phyloP scores from a whole-genome alignment of 2,113 vertebrate species.

The Eptesicus fuscus region DNA sequence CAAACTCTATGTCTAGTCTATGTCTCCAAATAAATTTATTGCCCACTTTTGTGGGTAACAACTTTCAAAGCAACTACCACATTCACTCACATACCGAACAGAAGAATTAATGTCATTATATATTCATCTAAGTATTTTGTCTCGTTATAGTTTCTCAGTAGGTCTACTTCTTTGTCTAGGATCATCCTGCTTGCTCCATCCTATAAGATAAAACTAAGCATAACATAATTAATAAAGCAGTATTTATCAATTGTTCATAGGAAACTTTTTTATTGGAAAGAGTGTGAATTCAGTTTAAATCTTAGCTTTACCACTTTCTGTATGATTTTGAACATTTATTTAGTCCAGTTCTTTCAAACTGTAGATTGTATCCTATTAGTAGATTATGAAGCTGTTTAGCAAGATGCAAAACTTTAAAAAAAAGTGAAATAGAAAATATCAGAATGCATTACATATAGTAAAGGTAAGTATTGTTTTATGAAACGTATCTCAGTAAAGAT shows the following conservation, averaged over 20 bases:
- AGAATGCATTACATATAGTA: background rate
- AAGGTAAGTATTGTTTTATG: background rate
- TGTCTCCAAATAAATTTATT: slow-evolving; percentile 1
- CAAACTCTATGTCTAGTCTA: background rate
- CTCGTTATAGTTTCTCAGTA: background rate
- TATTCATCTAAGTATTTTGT: background rate
- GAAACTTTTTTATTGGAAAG: background rate
- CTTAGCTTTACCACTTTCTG: background rate
- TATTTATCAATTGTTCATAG: background rate
- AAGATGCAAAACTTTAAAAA: slow-evolving; percentile 9
- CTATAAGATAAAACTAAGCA: background rate
- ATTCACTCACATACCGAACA: background rate
- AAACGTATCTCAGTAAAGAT: background rate
- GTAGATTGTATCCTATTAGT: background rate
- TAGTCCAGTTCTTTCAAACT: background rate
- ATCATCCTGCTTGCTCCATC: background rate
- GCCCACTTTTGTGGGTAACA: background rate
- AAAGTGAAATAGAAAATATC: background rate
- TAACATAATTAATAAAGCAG: background rate
- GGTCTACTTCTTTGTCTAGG: background rate
- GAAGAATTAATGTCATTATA: background rate
- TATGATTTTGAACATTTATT: slow-evolving; percentile 15
- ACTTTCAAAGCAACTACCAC: slow-evolving; percentile 21
- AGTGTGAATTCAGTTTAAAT: background rate
- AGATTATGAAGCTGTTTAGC: background rate